Base-by-base conservation (phyloP, 1,140 invertebrate species). In the Venturia canescens region DNA sequence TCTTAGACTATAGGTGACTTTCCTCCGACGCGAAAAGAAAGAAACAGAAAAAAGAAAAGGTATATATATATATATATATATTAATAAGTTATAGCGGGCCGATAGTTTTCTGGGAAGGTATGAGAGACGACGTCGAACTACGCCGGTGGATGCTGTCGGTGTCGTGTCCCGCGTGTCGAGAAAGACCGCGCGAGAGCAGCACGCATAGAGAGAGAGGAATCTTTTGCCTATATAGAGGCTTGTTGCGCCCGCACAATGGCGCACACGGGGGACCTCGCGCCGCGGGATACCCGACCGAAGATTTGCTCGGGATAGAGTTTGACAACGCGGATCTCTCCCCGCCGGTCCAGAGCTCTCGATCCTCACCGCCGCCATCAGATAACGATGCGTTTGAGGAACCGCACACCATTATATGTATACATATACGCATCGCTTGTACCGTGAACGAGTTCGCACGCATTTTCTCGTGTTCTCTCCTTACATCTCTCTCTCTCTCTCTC, bases 61-160 rank as follows among this genome's bases (percentile, higher is more conserved):
- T 83, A 38, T 44, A 77, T 38, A 63, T 66, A 86, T 83, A 38
- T 44, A 77, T 38, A 63, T 66, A 86, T 86, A 90, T 89, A 91
- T 92, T 91, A 92, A 92, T 91, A 91, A 92, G 86, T 92, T 91
- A 90, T 90, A 88, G 89, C 85, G 79, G 84, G 31, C 84, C 87
- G 87, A 91, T 92, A 89, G 86, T 89, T 91, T 88, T 90, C 86
- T 86, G 84, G 76, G 88, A 90, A 90, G 80, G 82, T 84, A 85
- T 85, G 81, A 86, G 82, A 82, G 84, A 80, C 77, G 50, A 81
- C 31, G 79, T 67, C 50, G 34, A 69, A 75, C 27, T 26, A 77
- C 79, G 63, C 83, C 23, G 21, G 16, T 26, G 71, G 66, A 31
- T 31, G 27, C 66, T 69, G 66, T 69, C 66, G 66, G 66, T 69